Percentiles rank a stretch among this genome's conserved stretches.
These are phyloP conservation scores for Catocala nupta DNA, from an alignment of 2,888 invertebrate genomes.

Conservation along the genomic window DNA sequence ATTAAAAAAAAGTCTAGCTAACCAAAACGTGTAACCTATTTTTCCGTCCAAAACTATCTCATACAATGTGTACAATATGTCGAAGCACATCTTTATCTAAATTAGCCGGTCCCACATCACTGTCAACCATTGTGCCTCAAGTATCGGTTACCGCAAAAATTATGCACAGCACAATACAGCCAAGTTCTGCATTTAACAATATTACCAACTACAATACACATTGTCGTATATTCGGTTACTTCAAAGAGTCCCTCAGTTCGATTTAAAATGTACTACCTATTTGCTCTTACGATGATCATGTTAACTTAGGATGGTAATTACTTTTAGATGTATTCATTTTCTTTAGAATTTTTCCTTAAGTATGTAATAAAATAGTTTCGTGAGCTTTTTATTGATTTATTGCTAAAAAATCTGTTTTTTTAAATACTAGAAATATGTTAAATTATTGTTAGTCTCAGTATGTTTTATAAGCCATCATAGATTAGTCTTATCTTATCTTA, in stretches of 20 bases:
- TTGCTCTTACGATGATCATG: conserved; percentile 25
- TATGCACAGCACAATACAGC: conserved; percentile 76
- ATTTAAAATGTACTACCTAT: conserved; percentile 36
- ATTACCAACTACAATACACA: conserved; percentile 70
- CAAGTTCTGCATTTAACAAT: conserved; percentile 83
- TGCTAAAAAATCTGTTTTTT: too few species aligned
- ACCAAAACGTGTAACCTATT: background rate
- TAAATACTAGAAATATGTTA: too few species aligned
- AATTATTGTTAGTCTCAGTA: too few species aligned
- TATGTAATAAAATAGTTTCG: too few species aligned
- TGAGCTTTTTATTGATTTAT: too few species aligned
- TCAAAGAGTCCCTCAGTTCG: conserved; percentile 59
- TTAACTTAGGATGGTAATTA: conserved; percentile 5
- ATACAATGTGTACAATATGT: conserved; percentile 1
- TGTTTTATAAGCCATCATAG: too few species aligned
- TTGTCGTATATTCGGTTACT: conserved; percentile 62
- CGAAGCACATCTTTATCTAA: conserved; percentile 49
- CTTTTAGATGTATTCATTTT: conserved; percentile 1
- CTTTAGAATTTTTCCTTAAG: too few species aligned
- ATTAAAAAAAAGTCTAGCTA: too few species aligned
- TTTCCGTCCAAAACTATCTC: conserved; percentile 7
- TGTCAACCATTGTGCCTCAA: conserved; percentile 76
- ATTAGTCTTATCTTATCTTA: too few species aligned
- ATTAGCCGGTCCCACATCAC: conserved; percentile 71
- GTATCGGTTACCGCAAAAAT: conserved; percentile 86